These are phyloP conservation scores for Plebejus argus DNA, from an alignment of 2,888 invertebrate species.

Conservation along the genomic window DNA sequence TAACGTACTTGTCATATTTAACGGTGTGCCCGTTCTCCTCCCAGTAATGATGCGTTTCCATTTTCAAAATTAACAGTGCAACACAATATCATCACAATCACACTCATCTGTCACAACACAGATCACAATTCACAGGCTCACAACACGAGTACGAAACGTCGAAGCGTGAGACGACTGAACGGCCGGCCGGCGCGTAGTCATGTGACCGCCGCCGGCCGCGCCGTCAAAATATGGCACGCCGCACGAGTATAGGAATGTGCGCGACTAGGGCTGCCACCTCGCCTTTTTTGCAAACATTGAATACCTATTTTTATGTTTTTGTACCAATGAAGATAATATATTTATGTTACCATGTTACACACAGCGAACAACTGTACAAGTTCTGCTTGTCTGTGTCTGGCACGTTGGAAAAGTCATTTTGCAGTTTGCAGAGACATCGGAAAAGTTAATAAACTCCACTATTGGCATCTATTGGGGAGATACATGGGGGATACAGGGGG, in stretches of 20 bases:
- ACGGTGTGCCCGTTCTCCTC: conserved; percentile 70
- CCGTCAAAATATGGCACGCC: conserved; percentile 64
- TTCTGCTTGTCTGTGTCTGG: too few species aligned
- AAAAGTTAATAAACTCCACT: too few species aligned
- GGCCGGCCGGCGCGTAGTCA: conserved; percentile 61
- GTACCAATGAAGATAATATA: too few species aligned
- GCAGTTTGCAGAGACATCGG: too few species aligned
- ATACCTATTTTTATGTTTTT: neutral
- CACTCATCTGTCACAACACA: conserved; percentile 54
- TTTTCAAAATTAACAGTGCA: conserved; percentile 61
- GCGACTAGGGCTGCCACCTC: conserved; percentile 41
- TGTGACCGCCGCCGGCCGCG: conserved; percentile 54
- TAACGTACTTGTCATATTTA: conserved; percentile 67
- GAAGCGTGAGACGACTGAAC: conserved; percentile 36
- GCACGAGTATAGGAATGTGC: conserved; percentile 58
- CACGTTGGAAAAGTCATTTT: too few species aligned
- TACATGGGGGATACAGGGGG: too few species aligned
- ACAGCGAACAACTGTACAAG: too few species aligned
- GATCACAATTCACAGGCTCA: conserved; percentile 35
- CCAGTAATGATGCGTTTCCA: conserved; percentile 74
- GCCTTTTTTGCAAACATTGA: neutral
- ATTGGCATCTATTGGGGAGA: too few species aligned
- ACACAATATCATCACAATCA: conserved; percentile 53
- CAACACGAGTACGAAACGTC: conserved; percentile 25
- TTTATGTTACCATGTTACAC: too few species aligned